phyloP scores from a whole-genome alignment of 2,797 vertebrate genomes.

The Huso huso region DNA sequence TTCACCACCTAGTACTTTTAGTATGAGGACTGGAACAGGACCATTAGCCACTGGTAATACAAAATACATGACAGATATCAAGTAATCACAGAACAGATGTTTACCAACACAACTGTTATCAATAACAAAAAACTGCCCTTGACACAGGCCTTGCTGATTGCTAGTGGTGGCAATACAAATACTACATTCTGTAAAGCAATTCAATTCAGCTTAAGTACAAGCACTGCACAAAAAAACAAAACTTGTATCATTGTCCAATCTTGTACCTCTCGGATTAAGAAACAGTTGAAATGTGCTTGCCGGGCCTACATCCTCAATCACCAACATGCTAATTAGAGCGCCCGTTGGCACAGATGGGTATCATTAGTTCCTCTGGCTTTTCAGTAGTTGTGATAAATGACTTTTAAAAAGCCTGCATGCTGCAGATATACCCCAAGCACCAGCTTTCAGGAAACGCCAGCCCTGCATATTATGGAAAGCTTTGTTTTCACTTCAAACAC shows the following conservation, averaged over 20 bases:
- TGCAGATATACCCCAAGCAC: slow-evolving; percentile 13
- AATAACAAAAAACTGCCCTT: too few species aligned
- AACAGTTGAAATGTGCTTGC: slow-evolving; percentile 18
- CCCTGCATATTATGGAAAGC: slow-evolving; percentile 27
- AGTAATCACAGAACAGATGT: too few species aligned
- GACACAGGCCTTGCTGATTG: too few species aligned
- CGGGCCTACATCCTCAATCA: neutral
- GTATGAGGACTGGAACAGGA: too few species aligned
- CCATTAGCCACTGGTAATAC: too few species aligned
- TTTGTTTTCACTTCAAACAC: slow-evolving; percentile 9
- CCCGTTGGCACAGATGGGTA: slow-evolving; percentile 21
- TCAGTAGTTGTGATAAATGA: slow-evolving; percentile 22
- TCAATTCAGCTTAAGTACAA: neutral
- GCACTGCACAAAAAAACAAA: slow-evolving; percentile 19
- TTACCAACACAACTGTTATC: too few species aligned
- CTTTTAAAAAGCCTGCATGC: neutral
- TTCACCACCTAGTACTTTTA: too few species aligned
- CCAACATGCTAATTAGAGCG: slow-evolving; percentile 14
- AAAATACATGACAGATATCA: too few species aligned
- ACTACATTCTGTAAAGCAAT: too few species aligned
- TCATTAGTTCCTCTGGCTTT: slow-evolving; percentile 31
- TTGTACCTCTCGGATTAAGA: too few species aligned
- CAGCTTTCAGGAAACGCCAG: slow-evolving; percentile 16
- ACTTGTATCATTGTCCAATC: neutral
- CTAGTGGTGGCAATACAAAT: too few species aligned